Percentiles rank a stretch among this genome's conserved stretches.
These are phyloP conservation scores for Orthonyx spaldingii DNA, from an alignment of 2,113 vertebrate genomes.

Conservation along the genomic window DNA sequence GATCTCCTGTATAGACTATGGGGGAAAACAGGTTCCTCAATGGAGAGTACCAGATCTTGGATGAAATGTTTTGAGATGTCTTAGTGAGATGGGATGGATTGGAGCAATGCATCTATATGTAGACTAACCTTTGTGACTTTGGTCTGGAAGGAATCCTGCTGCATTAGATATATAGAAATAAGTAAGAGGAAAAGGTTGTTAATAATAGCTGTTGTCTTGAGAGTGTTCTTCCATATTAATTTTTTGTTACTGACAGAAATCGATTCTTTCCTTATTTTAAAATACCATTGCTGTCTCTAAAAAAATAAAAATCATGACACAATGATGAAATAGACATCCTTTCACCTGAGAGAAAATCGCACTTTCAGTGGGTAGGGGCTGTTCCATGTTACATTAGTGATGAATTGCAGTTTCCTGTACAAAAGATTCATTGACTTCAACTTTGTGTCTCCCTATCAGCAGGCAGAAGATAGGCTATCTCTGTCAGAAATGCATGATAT, in stretches of 20 bases:
- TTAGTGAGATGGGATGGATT: background rate
- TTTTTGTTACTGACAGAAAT: background rate
- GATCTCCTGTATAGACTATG: background rate
- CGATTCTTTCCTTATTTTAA: background rate
- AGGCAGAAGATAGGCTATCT: constrained; percentile 39
- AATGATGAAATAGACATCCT: constrained; percentile 17
- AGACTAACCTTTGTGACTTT: background rate
- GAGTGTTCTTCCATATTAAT: background rate
- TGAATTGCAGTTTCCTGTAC: background rate
- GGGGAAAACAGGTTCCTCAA: background rate
- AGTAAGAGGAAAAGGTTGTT: background rate
- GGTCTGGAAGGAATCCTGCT: background rate
- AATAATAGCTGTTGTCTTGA: background rate
- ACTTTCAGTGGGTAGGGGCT: background rate
- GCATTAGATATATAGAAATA: background rate
- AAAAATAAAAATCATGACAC: background rate
- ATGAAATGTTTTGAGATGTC: background rate
- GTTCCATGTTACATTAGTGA: constrained; percentile 11
- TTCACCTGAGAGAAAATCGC: background rate
- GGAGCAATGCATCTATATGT: background rate
- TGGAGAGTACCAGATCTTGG: background rate
- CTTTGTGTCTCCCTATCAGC: constrained; percentile 27
- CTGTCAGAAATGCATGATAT: constrained; percentile 20
- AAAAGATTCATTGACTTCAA: constrained; percentile 38
- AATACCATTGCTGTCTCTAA: constrained; percentile 10